Evolutionary conservation across 2,888 invertebrate species (phyloP), one percentile per base, ranked within the genome.

Genomic region (Drosophila affinis): DNA sequence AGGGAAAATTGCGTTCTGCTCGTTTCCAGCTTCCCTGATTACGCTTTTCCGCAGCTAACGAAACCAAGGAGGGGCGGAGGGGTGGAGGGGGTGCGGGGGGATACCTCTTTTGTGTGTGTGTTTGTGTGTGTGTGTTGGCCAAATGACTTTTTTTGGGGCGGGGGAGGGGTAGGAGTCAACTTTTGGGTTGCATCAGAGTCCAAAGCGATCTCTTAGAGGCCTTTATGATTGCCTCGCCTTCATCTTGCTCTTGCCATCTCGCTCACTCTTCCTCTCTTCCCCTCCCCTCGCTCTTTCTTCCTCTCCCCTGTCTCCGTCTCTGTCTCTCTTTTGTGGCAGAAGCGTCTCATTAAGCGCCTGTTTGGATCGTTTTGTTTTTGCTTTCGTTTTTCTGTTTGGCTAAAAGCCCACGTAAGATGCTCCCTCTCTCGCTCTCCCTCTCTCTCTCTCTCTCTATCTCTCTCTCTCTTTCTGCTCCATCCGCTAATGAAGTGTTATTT

Each of bases 401-500:
- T 59, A 70, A 70, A 59, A 56, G 29, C 81, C 84, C 81, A 87
- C 84, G 81, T 83, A 67, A 18, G 34, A 53, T 59, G 51, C 55
- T 53, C 44, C 29, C 32, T 7, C 55, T 53, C 44, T 14, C 29
- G 1, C 18, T 18, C 18, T 18, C 18, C 1, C 18, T 18, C 10
- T 39, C 44, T 49, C 71, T 53, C 49, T 63, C 68, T 60, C 63
- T 9, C 71, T 53, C 49, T 63, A 65, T 60, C 63, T 9, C 32
- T 10, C 10, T 3, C 9, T 2, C 12, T 5, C 51, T 9, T 3
- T 34, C 12, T 12, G 34, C 34, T 5, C 34, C 34, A 4, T 2
- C 10, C 53, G 76, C 77, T 86, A 86, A 86, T 86, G 76, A 86
- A 85, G 87, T 85, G 85, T 79, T 85, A 80, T 87, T 85, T 87